phyloP scores from a whole-genome alignment of 1,140 invertebrate genomes.

The Micrasema longulum region DNA sequence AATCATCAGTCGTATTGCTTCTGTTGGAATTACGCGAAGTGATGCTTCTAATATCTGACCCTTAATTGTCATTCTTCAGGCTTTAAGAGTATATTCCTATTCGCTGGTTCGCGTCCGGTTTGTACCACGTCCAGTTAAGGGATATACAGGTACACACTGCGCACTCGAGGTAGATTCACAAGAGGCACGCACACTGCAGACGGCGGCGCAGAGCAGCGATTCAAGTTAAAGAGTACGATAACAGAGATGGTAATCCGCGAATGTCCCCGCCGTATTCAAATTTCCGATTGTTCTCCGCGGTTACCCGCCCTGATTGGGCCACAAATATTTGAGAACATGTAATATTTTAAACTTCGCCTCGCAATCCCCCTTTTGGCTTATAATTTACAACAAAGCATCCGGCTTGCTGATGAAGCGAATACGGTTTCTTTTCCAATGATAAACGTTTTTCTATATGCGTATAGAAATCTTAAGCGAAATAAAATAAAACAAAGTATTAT shows the following conservation, averaged over 20 bases:
- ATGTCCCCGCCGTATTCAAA: constrained; percentile 44
- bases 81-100: background rate
- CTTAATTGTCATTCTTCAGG: background rate
- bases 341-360: constrained; percentile 21
- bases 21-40: too few species aligned
- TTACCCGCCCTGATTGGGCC: constrained; percentile 27
- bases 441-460: background rate
- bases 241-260: constrained; percentile 44
- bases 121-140: background rate
- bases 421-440: background rate
- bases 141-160: background rate
- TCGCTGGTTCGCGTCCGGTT: background rate
- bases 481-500: too few species aligned
- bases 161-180: constrained; percentile 1
- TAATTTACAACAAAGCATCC: constrained; percentile 33
- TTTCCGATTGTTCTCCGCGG: constrained; percentile 39
- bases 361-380: constrained; percentile 23
- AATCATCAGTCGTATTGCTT: too few species aligned
- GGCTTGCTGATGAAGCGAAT: background rate
- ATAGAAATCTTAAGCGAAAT: too few species aligned
- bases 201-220: constrained; percentile 44
- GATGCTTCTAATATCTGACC: too few species aligned
- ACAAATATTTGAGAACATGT: constrained; percentile 38
- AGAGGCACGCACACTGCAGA: background rate
- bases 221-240: constrained; percentile 48